Conservation (phyloP, 2,888 invertebrate species). For the Ligdia adustata region DNA sequence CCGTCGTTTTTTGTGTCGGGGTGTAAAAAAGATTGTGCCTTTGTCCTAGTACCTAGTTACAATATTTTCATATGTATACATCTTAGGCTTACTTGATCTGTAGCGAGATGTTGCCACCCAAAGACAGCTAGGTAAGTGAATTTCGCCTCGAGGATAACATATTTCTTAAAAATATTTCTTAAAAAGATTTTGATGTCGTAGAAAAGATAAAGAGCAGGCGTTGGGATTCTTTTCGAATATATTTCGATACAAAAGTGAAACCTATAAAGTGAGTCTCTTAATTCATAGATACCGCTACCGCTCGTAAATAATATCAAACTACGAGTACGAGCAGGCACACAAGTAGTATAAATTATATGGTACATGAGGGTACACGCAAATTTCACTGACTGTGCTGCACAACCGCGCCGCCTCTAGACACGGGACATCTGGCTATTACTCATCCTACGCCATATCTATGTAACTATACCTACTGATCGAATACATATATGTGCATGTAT, state of each 20-base stretch:
- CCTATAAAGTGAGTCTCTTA: neutral
- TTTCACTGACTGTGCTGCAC: constrained; percentile 15
- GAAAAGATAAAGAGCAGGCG: neutral
- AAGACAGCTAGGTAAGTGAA: no score
- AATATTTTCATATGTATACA: no score
- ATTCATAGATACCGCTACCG: neutral
- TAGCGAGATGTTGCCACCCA: no score
- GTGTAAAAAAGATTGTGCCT: no score
- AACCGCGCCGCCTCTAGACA: constrained; percentile 23
- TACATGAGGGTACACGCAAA: constrained; percentile 27
- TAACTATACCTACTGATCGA: neutral
- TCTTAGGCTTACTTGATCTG: no score
- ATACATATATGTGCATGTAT: no score
- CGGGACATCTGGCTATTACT: constrained; percentile 15
- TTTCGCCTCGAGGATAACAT: no score
- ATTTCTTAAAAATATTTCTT: no score
- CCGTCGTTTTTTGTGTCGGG: no score
- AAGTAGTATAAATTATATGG: constrained; percentile 18
- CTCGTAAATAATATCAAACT: constrained; percentile 19
- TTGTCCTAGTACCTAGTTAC: no score
- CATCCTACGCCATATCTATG: constrained; percentile 8
- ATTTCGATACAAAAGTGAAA: neutral
- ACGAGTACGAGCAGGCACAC: constrained; percentile 20
- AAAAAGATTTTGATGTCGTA: no score
- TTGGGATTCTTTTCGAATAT: neutral